Evolutionary conservation across 2,888 invertebrate genomes (phyloP).

Genomic region (Myopa tessellatipennis): DNA sequence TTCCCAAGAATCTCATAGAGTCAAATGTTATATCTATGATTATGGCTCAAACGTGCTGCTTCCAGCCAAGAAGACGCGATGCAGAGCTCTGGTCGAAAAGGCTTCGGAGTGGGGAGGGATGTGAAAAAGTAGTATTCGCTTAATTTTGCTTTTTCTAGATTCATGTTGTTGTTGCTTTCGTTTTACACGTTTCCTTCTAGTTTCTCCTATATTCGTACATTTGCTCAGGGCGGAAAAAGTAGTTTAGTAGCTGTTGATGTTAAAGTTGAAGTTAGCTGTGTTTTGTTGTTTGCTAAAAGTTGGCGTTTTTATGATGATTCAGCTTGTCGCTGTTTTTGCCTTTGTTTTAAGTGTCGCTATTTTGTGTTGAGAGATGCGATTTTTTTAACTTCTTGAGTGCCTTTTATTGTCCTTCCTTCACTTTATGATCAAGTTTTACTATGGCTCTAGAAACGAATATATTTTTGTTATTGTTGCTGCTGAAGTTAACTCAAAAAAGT

Average conservation of each 20-base stretch:
- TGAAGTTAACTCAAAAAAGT: not conserved
- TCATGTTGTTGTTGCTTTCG: not conserved
- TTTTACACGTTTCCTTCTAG: not conserved
- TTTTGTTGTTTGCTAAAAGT: not conserved
- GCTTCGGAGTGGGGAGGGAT: not conserved
- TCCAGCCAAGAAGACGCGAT: not conserved
- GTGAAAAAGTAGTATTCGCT: not conserved
- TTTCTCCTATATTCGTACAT: not conserved
- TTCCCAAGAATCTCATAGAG: conserved; percentile 25
- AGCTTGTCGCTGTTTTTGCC: not conserved
- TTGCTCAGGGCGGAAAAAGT: conserved; percentile 8
- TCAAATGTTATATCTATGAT: conserved; percentile 36
- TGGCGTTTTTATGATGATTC: conserved; percentile 10
- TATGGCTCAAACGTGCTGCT: conserved; percentile 41
- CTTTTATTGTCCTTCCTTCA: not conserved
- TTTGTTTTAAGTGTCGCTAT: not conserved
- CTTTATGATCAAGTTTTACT: not conserved
- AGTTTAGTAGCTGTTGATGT: conserved; percentile 16
- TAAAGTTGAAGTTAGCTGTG: not conserved
- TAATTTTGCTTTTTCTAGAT: conserved; percentile 13
- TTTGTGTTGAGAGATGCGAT: not conserved
- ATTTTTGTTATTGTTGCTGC: not conserved
- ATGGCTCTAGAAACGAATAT: too few species aligned
- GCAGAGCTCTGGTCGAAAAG: not conserved
- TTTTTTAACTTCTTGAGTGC: not conserved